phyloP scores from a whole-genome alignment of 2,113 vertebrate genomes.

The Hypocryptadius cinnamomeus region DNA sequence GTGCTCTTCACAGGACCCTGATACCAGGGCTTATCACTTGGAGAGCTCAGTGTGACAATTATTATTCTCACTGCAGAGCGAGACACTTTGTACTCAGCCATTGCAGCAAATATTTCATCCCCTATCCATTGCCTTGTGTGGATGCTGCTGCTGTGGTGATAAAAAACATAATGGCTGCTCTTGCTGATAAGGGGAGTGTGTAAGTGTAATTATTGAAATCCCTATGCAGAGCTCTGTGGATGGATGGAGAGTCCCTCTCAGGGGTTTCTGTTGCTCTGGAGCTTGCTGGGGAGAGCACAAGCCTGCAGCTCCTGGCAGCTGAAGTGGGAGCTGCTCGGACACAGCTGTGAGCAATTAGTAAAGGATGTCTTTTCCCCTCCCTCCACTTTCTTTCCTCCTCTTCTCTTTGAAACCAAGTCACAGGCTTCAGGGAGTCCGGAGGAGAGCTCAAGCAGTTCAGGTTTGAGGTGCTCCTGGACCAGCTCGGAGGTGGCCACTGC shows the following conservation, averaged over 20 bases:
- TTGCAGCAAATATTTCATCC: background rate
- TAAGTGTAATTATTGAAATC: conserved; percentile 31
- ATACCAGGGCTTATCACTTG: background rate
- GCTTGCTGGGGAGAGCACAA: background rate
- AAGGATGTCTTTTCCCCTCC: background rate
- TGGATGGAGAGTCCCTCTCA: background rate
- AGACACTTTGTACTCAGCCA: background rate
- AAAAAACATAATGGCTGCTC: conserved; percentile 38
- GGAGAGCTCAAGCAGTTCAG: background rate
- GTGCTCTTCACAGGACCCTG: background rate
- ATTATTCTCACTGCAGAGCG: background rate
- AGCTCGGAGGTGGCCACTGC: fast-evolving
- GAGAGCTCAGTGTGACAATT: background rate
- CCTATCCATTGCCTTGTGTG: background rate
- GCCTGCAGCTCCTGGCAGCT: conserved; percentile 34
- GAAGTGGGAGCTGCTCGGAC: conserved; percentile 7
- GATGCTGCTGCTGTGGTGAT: background rate
- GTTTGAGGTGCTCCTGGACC: background rate
- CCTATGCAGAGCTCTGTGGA: background rate
- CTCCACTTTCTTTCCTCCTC: background rate
- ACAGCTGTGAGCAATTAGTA: conserved; percentile 55
- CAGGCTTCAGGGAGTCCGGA: background rate
- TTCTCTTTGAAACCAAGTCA: conserved; percentile 10
- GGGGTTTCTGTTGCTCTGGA: background rate
- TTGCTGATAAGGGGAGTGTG: conserved; percentile 15